These are phyloP conservation scores for Pollenia amentaria DNA, from an alignment of 2,888 invertebrate genomes.

Conservation along the genomic window DNA sequence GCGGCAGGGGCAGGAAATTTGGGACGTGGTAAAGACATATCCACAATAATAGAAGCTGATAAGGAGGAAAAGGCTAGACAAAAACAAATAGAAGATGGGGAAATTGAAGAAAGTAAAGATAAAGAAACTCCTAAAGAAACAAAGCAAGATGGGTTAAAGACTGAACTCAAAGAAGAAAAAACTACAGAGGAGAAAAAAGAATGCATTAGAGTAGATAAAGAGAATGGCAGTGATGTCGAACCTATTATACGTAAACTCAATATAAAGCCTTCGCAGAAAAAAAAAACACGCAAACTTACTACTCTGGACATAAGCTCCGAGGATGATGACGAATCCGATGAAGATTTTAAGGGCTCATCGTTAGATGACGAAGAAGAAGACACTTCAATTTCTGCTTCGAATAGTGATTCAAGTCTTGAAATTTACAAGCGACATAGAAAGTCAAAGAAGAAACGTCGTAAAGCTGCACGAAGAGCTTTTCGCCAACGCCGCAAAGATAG, in stretches of 20 bases:
- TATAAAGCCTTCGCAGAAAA: conserved; percentile 82
- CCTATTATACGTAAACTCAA: conserved; percentile 80
- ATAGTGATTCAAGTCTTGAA: conserved; percentile 86
- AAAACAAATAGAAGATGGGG: conserved; percentile 76
- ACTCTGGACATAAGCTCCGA: conserved; percentile 92
- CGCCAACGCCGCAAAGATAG: conserved; percentile 83
- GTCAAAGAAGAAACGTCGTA: conserved; percentile 85
- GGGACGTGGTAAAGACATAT: conserved; percentile 95
- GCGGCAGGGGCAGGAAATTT: conserved; percentile 92
- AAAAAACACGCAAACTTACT: conserved; percentile 91
- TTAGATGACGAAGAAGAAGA: conserved; percentile 83
- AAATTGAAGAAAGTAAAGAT: conserved; percentile 68
- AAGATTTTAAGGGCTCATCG: conserved; percentile 93
- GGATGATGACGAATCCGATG: conserved; percentile 92
- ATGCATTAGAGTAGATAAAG: conserved; percentile 15
- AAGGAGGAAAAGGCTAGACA: conserved; percentile 87
- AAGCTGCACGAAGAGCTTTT: conserved; percentile 85
- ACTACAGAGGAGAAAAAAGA: conserved; percentile 19
- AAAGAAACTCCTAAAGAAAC: conserved; percentile 53
- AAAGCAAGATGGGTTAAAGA: conserved; percentile 77
- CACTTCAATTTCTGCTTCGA: conserved; percentile 86
- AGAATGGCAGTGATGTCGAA: conserved; percentile 77
- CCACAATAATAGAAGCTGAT: conserved; percentile 93
- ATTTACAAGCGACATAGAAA: conserved; percentile 85
- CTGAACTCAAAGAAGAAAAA: conserved; percentile 20